Conservation (phyloP, 2,888 invertebrate species). For the Dromius quadrimaculatus region DNA sequence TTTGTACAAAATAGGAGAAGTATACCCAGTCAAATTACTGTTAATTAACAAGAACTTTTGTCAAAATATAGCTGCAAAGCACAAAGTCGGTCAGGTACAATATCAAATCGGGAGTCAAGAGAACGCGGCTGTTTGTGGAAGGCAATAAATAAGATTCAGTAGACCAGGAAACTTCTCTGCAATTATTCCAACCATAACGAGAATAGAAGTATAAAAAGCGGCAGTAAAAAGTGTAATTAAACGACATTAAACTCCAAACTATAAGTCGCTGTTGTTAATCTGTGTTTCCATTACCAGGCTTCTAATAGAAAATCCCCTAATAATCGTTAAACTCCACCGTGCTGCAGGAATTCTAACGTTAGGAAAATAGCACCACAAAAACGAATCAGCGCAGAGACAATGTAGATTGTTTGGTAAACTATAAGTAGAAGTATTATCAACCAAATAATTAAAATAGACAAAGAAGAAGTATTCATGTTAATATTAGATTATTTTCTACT, state of each 20-base stretch:
- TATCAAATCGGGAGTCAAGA: neutral
- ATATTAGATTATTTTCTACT: no score
- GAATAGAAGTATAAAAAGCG: slow-evolving; percentile 39
- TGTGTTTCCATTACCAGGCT: slow-evolving; percentile 43
- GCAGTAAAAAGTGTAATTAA: slow-evolving; percentile 49
- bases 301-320: slow-evolving; percentile 44
- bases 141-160: slow-evolving; percentile 44
- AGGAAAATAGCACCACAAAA: slow-evolving; percentile 10
- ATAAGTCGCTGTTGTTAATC: slow-evolving; percentile 42
- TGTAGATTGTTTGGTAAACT: no score
- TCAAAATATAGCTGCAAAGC: no score
- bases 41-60: no score
- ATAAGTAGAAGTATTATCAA: no score
- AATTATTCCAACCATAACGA: slow-evolving; percentile 47
- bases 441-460: no score
- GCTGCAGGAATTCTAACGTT: slow-evolving; percentile 20
- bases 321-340: slow-evolving; percentile 41
- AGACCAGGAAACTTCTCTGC: slow-evolving; percentile 17
- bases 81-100: neutral
- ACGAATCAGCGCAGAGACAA: no score
- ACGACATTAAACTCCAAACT: slow-evolving; percentile 42
- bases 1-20: no score
- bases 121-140: neutral
- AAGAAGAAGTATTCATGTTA: no score
- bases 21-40: no score